Conservation (phyloP, 2,888 invertebrate genomes). For the Campoletis raptor region DNA sequence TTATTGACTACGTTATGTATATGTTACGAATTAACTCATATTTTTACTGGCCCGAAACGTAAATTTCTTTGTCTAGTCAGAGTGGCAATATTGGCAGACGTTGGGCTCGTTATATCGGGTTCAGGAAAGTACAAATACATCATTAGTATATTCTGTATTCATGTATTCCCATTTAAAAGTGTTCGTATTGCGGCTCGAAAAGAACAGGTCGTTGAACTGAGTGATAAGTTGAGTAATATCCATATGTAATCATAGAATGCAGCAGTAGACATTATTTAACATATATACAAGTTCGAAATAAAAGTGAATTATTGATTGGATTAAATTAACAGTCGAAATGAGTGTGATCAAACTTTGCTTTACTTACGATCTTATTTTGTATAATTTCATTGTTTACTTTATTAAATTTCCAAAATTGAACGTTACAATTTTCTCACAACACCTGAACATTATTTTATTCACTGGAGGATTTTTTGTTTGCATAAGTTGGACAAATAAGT, state of each 20-base stretch:
- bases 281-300: not conserved
- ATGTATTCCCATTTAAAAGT: not conserved
- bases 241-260: not conserved
- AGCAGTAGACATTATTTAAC: conserved; percentile 1
- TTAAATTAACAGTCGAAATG: not conserved
- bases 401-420: not conserved
- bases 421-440: too few relatives aligned
- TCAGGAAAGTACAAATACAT: not conserved
- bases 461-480: too few relatives aligned
- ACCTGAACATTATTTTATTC: too few relatives aligned
- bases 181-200: not conserved
- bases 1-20: not conserved
- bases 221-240: conserved; percentile 46
- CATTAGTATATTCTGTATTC: conserved; percentile 6
- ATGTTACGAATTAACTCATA: not conserved
- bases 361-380: not conserved
- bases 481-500: too few relatives aligned
- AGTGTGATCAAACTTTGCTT: not conserved
- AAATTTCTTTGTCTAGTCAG: conserved; percentile 38
- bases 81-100: not conserved
- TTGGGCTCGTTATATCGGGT: conserved; percentile 11
- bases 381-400: not conserved
- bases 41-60: conserved; percentile 15
- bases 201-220: conserved; percentile 48
- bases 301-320: not conserved